phyloP scores from a whole-genome alignment of 2,113 vertebrate genomes.

The Sphyrna mokarran region DNA sequence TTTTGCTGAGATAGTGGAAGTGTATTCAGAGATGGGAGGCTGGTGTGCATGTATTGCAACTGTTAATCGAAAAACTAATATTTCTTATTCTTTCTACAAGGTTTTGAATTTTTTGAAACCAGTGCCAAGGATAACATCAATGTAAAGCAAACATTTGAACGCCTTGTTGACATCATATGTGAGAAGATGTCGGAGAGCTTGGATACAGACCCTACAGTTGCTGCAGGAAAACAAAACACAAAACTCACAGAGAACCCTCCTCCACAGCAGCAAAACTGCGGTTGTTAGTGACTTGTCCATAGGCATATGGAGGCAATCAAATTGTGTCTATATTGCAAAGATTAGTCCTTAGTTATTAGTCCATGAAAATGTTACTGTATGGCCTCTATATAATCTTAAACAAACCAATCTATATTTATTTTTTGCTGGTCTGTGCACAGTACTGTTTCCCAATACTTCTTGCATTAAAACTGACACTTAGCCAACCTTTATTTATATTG shows the following conservation, averaged over 20 bases:
- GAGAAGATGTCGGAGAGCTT: slow-evolving; percentile 95
- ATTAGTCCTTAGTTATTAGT: slow-evolving; percentile 54
- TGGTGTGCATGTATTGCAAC: neutral
- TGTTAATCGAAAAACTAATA: neutral
- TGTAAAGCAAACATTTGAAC: slow-evolving; percentile 93
- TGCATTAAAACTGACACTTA: slow-evolving; percentile 34
- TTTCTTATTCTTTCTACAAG: slow-evolving; percentile 55
- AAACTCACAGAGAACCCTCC: slow-evolving; percentile 81
- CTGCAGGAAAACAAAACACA: slow-evolving; percentile 74
- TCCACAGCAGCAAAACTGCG: slow-evolving; percentile 77
- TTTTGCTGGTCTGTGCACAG: slow-evolving; percentile 40
- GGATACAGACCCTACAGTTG: slow-evolving; percentile 73
- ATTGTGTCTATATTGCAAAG: slow-evolving; percentile 52
- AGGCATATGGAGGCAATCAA: slow-evolving; percentile 43
- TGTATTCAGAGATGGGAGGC: no score
- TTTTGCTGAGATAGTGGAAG: no score
- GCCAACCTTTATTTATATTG: slow-evolving; percentile 14
- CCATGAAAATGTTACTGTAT: slow-evolving; percentile 55
- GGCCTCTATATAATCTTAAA: slow-evolving; percentile 39
- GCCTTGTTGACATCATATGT: slow-evolving; percentile 92
- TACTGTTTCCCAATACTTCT: slow-evolving; percentile 32
- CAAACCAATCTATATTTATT: slow-evolving; percentile 33
- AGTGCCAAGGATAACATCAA: slow-evolving; percentile 97
- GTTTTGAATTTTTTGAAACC: slow-evolving; percentile 95
- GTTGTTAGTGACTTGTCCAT: slow-evolving; percentile 68